Conservation (phyloP, 2,888 invertebrate genomes). For the Conus canariensis region DNA sequence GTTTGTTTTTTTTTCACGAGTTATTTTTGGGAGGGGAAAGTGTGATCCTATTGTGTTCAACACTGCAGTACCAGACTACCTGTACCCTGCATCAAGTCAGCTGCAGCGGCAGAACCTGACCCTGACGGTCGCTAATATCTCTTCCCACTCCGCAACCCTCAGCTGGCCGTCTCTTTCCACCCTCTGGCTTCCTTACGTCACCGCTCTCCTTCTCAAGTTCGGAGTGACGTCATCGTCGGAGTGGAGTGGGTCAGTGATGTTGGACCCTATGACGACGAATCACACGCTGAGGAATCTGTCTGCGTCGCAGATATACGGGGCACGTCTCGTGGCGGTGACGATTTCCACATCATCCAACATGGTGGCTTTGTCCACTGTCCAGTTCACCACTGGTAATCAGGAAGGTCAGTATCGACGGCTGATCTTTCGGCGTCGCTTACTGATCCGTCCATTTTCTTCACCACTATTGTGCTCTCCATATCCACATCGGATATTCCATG, state of each 20-base stretch:
- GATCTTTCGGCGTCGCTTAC: no score
- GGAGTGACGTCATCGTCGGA: constrained; percentile 22
- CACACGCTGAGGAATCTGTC: constrained; percentile 41
- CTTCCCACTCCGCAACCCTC: constrained; percentile 37
- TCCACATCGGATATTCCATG: no score
- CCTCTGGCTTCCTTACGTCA: constrained; percentile 40
- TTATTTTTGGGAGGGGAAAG: no score
- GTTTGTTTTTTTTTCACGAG: no score
- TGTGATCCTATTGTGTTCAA: neutral
- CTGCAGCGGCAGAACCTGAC: constrained; percentile 24
- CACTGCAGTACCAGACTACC: neutral
- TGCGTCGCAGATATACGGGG: constrained; percentile 39
- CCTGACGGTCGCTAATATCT: constrained; percentile 13
- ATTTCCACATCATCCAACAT: neutral
- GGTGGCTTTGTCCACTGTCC: constrained; percentile 5
- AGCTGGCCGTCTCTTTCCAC: constrained; percentile 43
- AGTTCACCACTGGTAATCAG: constrained; percentile 13
- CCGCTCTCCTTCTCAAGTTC: constrained; percentile 47
- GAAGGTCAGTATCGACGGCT: constrained; percentile 9
- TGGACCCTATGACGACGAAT: constrained; percentile 40
- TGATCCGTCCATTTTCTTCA: no score
- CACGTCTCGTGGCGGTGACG: constrained; percentile 44
- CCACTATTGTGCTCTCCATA: no score
- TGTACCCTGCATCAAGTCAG: neutral
- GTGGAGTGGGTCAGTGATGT: constrained; percentile 44